A percentile compares a stretch with the other conserved stretches of the same genome.
These are phyloP conservation scores for Lophotriccus pileatus DNA, from an alignment of 2,797 vertebrate species.

Conservation along the genomic window DNA sequence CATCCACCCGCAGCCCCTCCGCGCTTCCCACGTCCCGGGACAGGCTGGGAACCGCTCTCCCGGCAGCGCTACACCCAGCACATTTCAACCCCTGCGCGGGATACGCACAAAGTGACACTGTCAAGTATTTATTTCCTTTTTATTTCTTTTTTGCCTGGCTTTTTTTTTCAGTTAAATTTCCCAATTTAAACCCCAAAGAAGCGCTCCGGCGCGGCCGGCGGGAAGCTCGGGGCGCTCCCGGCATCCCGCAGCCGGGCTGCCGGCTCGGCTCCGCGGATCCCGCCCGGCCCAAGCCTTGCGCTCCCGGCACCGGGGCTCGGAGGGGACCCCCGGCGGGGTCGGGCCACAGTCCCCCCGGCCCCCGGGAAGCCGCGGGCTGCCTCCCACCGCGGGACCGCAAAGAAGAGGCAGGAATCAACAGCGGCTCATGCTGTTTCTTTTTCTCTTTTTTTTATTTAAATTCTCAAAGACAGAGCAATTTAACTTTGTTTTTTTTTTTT, in stretches of 20 bases:
- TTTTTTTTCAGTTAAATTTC: background rate
- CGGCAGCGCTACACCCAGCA: background rate
- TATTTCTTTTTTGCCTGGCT: too few species aligned
- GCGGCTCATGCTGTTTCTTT: constrained; percentile 8
- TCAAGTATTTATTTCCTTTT: constrained; percentile 30
- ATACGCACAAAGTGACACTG: constrained; percentile 70
- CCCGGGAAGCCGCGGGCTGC: constrained; percentile 33
- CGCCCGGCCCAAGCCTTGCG: background rate
- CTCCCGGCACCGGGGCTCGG: background rate
- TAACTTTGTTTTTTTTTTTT: background rate
- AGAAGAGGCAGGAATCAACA: constrained; percentile 69
- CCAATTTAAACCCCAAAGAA: background rate
- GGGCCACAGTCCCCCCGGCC: constrained; percentile 48
- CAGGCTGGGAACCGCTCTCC: background rate
- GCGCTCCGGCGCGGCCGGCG: background rate
- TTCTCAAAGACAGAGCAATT: constrained; percentile 30
- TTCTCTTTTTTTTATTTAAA: background rate
- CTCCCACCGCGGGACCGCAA: constrained; percentile 47
- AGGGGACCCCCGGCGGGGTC: background rate
- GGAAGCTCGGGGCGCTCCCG: background rate
- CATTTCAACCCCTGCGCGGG: constrained; percentile 59
- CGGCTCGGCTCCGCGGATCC: background rate
- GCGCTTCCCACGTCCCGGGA: background rate
- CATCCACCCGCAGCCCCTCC: background rate
- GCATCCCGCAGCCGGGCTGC: background rate